Base-by-base conservation (phyloP, 2,113 vertebrate genomes). In the Alexandromys fortis region DNA sequence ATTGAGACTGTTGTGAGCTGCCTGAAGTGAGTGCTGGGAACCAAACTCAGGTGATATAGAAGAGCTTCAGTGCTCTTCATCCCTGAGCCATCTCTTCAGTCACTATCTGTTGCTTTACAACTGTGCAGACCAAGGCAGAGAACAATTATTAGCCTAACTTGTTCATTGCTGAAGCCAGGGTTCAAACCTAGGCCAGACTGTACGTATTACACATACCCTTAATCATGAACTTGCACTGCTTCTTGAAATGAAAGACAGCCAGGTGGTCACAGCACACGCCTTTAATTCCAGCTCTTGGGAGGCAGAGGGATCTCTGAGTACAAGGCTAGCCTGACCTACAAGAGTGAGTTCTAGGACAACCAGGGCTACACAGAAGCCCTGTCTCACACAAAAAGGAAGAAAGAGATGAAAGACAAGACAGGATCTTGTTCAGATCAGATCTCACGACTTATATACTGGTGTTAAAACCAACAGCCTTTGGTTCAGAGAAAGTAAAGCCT, bases 401-500 rank as follows among this genome's bases (percentile, higher is more conserved):
- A 72, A 72, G 14, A 77, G 61, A 73, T 38, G 90, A 92, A 63
- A 95, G 86, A 49, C 22, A 67, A 76, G 61, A 49, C 4, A 49
- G 90, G 38, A 86, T 75, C 38, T 35, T 89, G 52, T 33, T 21
- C 5, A 21, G 30, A 79, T 26, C 21, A 65, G 47, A 86, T 2
- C 22, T 14, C 21, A 35, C 13, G 61, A 52, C 58, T 0, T 35
- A 33, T 47, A 17, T 17, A 24, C 11, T 61, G 21, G 12, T 38
- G 45, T 67, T 58, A 49, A 68, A 47, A 58, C 85, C 67, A 92
- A 9, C n/a, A 35, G 21, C 58, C 49, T 91, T 52, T 65, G 55
- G 10, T 81, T 89, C 68, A 89, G 72, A 78, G 88, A 61, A 89
- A 92, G 70, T 45, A 79, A 89, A 38, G 35, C 52, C 72, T 85